Evolutionary conservation across 1,140 invertebrate genomes (phyloP).

Genomic region (Lerema accius): DNA sequence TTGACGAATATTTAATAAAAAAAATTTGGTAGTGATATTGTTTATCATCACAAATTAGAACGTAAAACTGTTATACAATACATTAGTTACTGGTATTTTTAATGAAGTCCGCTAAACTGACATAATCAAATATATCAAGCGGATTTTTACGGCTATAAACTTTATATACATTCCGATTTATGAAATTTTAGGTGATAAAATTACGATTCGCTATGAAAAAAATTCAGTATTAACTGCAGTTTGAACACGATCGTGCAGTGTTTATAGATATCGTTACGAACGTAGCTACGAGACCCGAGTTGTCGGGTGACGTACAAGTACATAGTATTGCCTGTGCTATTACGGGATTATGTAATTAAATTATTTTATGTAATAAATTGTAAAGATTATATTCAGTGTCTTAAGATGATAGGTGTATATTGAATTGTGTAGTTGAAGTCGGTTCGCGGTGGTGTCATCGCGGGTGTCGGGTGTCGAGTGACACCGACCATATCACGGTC

Average conservation of each 20-base stretch:
- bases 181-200: conserved; percentile 18
- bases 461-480: conserved; percentile 32
- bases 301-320: conserved; percentile 5
- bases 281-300: conserved; percentile 16
- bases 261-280: conserved; percentile 45
- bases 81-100: conserved; percentile 15
- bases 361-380: conserved; percentile 58
- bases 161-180: conserved; percentile 25
- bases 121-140: conserved; percentile 25
- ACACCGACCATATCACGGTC: conserved; percentile 61
- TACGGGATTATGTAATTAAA: conserved; percentile 46
- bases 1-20: conserved; percentile 14
- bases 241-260: conserved; percentile 43
- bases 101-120: conserved; percentile 6
- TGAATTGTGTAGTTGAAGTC: conserved; percentile 48
- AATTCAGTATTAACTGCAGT: conserved; percentile 52
- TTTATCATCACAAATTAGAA: conserved; percentile 22
- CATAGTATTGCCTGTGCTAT: conserved; percentile 29
- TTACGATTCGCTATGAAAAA: conserved; percentile 23
- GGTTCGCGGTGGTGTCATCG: conserved; percentile 36
- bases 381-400: conserved; percentile 63
- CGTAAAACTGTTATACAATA: conserved; percentile 15
- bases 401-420: conserved; percentile 61
- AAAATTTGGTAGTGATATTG: conserved; percentile 6
- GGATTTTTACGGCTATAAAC: conserved; percentile 25